Evolutionary conservation across 2,113 vertebrate species (phyloP).

Genomic region (Ascaphus truei): DNA sequence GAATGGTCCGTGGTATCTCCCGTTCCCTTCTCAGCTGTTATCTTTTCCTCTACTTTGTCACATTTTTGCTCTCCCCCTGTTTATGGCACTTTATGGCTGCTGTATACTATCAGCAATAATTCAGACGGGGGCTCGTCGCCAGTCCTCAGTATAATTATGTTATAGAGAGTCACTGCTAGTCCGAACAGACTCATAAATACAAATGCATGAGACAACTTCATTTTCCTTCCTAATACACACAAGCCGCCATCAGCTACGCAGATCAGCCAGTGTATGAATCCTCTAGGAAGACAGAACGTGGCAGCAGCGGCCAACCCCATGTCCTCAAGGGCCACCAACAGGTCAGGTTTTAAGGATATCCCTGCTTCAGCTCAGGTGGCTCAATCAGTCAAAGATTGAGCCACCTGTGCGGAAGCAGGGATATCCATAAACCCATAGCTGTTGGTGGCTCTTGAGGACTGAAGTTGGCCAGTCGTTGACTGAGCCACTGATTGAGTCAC

Average conservation of each 20-base stretch:
- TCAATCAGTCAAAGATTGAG: no score
- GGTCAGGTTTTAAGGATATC: no score
- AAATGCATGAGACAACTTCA: neutral
- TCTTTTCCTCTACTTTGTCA: no score
- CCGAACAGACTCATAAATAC: constrained; percentile 7
- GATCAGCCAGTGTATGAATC: neutral
- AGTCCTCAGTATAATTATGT: constrained; percentile 23
- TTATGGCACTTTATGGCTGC: constrained; percentile 35
- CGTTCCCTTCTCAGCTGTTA: neutral
- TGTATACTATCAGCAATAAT: constrained; percentile 39
- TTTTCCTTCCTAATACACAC: neutral
- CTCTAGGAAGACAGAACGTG: neutral
- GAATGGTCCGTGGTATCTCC: neutral
- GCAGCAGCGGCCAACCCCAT: neutral
- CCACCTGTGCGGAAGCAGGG: neutral
- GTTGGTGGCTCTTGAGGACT: no score
- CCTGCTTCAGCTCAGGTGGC: no score
- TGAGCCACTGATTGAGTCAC: no score
- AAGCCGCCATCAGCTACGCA: neutral
- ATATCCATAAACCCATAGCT: neutral
- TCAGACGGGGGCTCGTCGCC: constrained; percentile 30
- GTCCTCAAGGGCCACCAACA: no score
- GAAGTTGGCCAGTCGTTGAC: no score
- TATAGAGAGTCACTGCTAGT: constrained; percentile 15
- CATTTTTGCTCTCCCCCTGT: neutral